These are phyloP conservation scores for Cistogaster globosa DNA, from an alignment of 2,888 invertebrate genomes.

Conservation along the genomic window DNA sequence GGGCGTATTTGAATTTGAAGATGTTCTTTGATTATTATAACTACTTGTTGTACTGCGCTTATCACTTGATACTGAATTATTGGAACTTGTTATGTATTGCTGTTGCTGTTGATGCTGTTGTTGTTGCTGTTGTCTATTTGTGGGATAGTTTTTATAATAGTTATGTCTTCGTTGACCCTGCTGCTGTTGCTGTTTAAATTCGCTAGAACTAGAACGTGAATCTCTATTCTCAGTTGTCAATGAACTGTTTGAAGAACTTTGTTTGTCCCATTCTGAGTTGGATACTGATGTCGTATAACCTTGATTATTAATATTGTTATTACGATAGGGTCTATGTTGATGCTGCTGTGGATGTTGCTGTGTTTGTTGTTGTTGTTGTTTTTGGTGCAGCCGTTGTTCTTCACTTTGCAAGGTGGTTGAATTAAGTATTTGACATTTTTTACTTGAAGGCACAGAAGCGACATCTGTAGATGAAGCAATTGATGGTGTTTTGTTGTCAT, in stretches of 20 bases:
- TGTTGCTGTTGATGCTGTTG: conserved; percentile 72
- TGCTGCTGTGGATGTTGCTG: neutral
- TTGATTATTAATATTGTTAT: conserved; percentile 47
- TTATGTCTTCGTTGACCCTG: conserved; percentile 68
- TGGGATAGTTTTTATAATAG: conserved; percentile 64
- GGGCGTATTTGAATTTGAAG: conserved; percentile 74
- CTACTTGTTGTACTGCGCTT: conserved; percentile 72
- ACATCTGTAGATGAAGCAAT: conserved; percentile 72
- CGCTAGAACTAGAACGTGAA: conserved; percentile 76
- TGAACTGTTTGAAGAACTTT: conserved; percentile 79
- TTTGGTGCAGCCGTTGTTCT: conserved; percentile 74
- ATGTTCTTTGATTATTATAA: conserved; percentile 74
- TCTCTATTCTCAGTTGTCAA: conserved; percentile 78
- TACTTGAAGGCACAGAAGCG: conserved; percentile 65
- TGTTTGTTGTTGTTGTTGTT: conserved; percentile 65
- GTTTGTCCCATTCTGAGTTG: conserved; percentile 79
- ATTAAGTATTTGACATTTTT: conserved; percentile 74
- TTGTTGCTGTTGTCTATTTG: conserved; percentile 71
- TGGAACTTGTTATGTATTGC: conserved; percentile 72
- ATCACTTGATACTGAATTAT: conserved; percentile 73
- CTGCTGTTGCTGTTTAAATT: conserved; percentile 71
- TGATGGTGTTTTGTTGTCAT: conserved; percentile 72
- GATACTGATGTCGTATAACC: conserved; percentile 38
- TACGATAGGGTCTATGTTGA: conserved; percentile 44
- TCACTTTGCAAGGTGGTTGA: conserved; percentile 77